Evolutionary conservation across 2,888 invertebrate species (phyloP).

Genomic region (Troglohyphantes excavatus): DNA sequence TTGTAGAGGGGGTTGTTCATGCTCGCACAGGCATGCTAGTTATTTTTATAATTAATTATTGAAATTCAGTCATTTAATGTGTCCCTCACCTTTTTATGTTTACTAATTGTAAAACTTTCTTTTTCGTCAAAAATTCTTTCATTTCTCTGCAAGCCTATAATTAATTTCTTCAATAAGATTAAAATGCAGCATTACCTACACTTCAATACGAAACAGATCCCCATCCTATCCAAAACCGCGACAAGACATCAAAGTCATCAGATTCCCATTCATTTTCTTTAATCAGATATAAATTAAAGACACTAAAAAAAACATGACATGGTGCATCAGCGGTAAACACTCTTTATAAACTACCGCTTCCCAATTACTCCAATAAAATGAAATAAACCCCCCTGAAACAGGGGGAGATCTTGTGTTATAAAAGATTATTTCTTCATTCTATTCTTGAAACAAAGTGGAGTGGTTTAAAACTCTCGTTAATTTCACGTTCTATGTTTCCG

Average conservation of each 20-base stretch:
- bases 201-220: neutral
- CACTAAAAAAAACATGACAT: conserved; percentile 27
- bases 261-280: conserved; percentile 4
- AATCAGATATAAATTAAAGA: conserved; percentile 15
- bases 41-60: too few species aligned
- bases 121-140: too few species aligned
- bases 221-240: neutral
- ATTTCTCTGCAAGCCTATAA: neutral
- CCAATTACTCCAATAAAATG: conserved; percentile 45
- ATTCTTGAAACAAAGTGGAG: conserved; percentile 1
- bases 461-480: conserved; percentile 64
- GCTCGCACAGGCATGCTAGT: too few species aligned
- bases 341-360: conserved; percentile 13
- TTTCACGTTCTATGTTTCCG: conserved; percentile 15
- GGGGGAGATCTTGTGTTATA: conserved; percentile 4
- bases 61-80: too few species aligned
- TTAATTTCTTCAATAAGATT: neutral
- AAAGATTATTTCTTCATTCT: conserved; percentile 29
- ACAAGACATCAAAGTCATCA: neutral
- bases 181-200: neutral
- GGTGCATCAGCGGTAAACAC: neutral
- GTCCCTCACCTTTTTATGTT: too few species aligned
- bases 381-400: neutral
- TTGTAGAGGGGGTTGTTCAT: too few species aligned
- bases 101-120: too few species aligned